These are phyloP conservation scores for Cremastinae sp. DNA, from an alignment of 2,888 invertebrate genomes.

Conservation along the genomic window DNA sequence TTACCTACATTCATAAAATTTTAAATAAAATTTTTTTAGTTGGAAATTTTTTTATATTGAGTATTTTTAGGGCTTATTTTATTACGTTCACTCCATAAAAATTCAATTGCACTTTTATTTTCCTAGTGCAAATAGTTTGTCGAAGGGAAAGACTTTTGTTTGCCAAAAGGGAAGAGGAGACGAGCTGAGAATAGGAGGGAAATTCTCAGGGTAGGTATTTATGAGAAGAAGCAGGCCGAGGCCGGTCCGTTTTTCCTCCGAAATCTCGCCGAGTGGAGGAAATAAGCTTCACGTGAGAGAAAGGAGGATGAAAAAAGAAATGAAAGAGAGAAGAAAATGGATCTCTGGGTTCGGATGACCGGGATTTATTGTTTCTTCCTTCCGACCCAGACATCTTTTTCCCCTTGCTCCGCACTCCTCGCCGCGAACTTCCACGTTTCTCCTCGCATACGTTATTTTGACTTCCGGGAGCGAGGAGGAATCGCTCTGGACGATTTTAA, in stretches of 20 bases:
- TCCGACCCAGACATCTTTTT: conserved; percentile 49
- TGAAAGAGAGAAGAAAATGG: conserved; percentile 27
- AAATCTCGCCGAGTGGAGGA: conserved; percentile 2
- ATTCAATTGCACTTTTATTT: too few species aligned
- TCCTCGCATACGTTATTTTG: too few species aligned
- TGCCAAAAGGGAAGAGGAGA: conserved; percentile 26
- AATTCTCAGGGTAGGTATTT: conserved; percentile 24
- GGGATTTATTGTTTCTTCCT: conserved; percentile 57
- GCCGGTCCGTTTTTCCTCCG: conserved; percentile 10
- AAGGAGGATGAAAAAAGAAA: conserved; percentile 40
- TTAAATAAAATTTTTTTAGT: too few species aligned
- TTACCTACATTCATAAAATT: background rate
- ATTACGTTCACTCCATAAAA: too few species aligned
- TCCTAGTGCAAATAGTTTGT: too few species aligned
- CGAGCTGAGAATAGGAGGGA: conserved; percentile 21
- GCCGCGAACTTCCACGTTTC: too few species aligned
- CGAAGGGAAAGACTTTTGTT: too few species aligned
- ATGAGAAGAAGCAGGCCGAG: conserved; percentile 47
- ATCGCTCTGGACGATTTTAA: too few species aligned
- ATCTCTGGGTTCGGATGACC: conserved; percentile 52
- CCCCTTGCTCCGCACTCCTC: background rate
- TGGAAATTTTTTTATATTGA: too few species aligned
- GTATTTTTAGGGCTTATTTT: too few species aligned
- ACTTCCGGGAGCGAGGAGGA: too few species aligned
- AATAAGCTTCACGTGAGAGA: background rate